Base-by-base conservation (phyloP, 2,888 invertebrate genomes). In the Machimus rusticus region DNA sequence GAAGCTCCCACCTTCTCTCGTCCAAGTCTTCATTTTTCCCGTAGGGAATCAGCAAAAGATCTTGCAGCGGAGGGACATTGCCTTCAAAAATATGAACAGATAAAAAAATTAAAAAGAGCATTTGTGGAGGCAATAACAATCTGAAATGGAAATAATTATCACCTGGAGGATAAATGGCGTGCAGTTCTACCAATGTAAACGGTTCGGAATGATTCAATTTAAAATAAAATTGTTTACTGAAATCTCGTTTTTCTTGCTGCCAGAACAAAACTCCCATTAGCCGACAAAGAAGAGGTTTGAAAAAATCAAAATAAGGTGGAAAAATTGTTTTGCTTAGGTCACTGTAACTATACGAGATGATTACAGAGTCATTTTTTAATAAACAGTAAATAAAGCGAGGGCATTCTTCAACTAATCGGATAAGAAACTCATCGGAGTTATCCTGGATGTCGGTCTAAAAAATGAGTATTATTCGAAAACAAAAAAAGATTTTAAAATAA, bases 221-320 rank as follows among this genome's bases (percentile, higher is more conserved):
- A 8, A 76, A 66, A 55, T 46, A 74, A 55, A 88, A 77, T 6
- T 8, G 43, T 77, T 86, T 86, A 4, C 28, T 74, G 14, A 43
- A 28, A 19, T 51, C 8, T 37, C 31, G 23, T 19, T 66, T 57
- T 76, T 79, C 34, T 23, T 87, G 12, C 9, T 87, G 76, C 14
- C 6, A 19, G 8, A 88, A 76, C 31, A 88, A 55, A 66, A 87
- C 84, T 51, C 88, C 88, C 39, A 88, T 86, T 8, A 39, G 28
- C 6, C 86, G 82, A 4, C 77, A 43, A 5, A 87, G 5, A 31
- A 87, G n/a, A 1, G 85, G 84, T 14, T 43, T 84, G 3, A 57
- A 14, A 12, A 87, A 14, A n/a, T 87, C 57, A 46, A 81, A 85
- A 85, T 77, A 88, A 9, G 86, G 86, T 4, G 12, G 86, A n/a